phyloP scores from a whole-genome alignment of 30 jellyfish, hydroid and myxozoan genomes.

The Calvadosia cruxmelitensis region DNA sequence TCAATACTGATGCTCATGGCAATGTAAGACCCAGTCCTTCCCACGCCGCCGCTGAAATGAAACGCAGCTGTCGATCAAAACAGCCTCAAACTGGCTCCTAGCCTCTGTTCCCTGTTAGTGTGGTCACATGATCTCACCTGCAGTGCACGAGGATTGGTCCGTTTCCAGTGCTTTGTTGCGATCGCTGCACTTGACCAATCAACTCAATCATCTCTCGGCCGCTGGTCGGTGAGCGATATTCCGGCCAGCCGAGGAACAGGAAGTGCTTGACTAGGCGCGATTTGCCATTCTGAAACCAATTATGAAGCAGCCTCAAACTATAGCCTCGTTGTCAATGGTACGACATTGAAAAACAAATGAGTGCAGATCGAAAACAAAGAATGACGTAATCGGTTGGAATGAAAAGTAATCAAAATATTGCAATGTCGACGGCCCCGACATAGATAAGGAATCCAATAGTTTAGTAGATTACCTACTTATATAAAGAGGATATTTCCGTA shows the following conservation, averaged over 20 bases:
- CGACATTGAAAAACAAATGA: background rate
- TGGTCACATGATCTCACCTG: slow-evolving; percentile 36
- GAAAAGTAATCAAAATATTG: too few species aligned
- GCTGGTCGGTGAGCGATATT: slow-evolving; percentile 74
- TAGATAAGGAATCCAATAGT: too few species aligned
- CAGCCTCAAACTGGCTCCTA: background rate
- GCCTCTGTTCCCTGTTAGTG: background rate
- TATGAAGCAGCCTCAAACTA: too few species aligned
- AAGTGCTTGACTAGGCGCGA: slow-evolving; percentile 65
- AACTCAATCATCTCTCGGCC: slow-evolving; percentile 74
- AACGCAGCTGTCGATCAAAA: background rate
- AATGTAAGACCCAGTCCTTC: slow-evolving; percentile 90
- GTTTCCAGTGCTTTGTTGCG: slow-evolving; percentile 23
- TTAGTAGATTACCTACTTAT: too few species aligned
- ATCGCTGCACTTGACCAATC: slow-evolving; percentile 40
- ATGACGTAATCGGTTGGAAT: too few species aligned
- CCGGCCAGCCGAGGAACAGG: slow-evolving; percentile 94
- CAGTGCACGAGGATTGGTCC: slow-evolving; percentile 91
- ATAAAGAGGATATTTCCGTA: too few species aligned
- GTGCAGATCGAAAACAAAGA: too few species aligned
- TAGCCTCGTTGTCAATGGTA: too few species aligned
- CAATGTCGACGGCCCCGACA: too few species aligned
- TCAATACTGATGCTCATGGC: slow-evolving; percentile 79
- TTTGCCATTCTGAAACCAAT: slow-evolving; percentile 59
- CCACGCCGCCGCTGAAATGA: slow-evolving; percentile 95